phyloP scores from a whole-genome alignment of 2,888 invertebrate species.

The Agrochola circellaris region DNA sequence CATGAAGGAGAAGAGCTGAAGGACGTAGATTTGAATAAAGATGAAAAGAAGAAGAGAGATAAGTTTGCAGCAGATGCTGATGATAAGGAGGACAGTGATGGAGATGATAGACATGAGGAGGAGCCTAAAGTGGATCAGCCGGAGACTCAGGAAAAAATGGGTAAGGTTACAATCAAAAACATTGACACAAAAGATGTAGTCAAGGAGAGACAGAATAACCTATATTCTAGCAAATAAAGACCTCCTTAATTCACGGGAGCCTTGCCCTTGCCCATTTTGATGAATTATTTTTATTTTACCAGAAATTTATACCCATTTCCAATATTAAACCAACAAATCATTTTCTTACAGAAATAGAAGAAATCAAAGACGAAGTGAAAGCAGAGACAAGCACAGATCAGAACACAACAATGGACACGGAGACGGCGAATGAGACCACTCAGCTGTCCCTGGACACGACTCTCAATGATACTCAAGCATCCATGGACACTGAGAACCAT shows the following conservation, averaged over 20 bases:
- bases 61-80: slow-evolving; percentile 71
- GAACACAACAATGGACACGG: slow-evolving; percentile 43
- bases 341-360: slow-evolving; percentile 35
- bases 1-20: slow-evolving; percentile 52
- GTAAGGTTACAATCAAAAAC: slow-evolving; percentile 36
- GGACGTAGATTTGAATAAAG: slow-evolving; percentile 47
- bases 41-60: slow-evolving; percentile 60
- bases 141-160: slow-evolving; percentile 51
- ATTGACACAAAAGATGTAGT: too few relatives aligned
- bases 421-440: slow-evolving; percentile 36
- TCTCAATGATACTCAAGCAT: slow-evolving; percentile 33
- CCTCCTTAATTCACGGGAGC: neutral
- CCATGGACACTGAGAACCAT: slow-evolving; percentile 58
- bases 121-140: slow-evolving; percentile 51
- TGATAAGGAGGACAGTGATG: slow-evolving; percentile 87
- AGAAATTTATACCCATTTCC: neutral
- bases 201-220: too few relatives aligned
- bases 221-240: neutral
- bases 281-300: neutral
- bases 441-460: slow-evolving; percentile 48
- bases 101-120: slow-evolving; percentile 79
- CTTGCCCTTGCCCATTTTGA: too few relatives aligned
- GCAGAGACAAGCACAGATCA: slow-evolving; percentile 41
- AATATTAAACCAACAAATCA: neutral
- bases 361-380: slow-evolving; percentile 35